Conservation (phyloP, 1,140 invertebrate genomes). For the Sarcophaga bullata region DNA sequence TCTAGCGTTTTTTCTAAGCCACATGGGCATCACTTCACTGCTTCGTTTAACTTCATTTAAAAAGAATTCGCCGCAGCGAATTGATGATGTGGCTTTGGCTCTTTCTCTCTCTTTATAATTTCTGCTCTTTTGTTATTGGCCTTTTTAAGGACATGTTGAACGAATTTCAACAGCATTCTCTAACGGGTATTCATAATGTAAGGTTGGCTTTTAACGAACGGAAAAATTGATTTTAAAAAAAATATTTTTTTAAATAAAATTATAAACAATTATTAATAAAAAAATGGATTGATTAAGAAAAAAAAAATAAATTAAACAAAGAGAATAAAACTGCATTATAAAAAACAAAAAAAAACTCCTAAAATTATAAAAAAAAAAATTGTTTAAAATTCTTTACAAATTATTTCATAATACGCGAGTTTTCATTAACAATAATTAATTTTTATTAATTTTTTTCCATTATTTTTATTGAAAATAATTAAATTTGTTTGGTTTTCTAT, state of each 20-base stretch:
- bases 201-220: neutral
- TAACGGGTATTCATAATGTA: constrained; percentile 28
- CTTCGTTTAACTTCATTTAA: neutral
- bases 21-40: neutral
- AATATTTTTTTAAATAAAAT: neutral
- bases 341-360: neutral
- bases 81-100: neutral
- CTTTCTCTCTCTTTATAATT: neutral
- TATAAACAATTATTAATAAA: constrained; percentile 7
- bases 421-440: too few relatives aligned
- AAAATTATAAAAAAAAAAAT: neutral
- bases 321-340: neutral
- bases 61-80: neutral
- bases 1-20: too few relatives aligned
- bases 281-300: too few relatives aligned
- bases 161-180: constrained; percentile 40
- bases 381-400: too few relatives aligned
- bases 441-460: too few relatives aligned
- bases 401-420: neutral
- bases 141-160: constrained; percentile 46
- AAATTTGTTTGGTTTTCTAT: too few relatives aligned
- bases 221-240: constrained; percentile 35
- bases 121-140: constrained; percentile 43
- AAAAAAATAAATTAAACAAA: too few relatives aligned
- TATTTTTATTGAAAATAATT: too few relatives aligned